Conservation (phyloP, 2,888 invertebrate genomes). For the Cordilura impudica region DNA sequence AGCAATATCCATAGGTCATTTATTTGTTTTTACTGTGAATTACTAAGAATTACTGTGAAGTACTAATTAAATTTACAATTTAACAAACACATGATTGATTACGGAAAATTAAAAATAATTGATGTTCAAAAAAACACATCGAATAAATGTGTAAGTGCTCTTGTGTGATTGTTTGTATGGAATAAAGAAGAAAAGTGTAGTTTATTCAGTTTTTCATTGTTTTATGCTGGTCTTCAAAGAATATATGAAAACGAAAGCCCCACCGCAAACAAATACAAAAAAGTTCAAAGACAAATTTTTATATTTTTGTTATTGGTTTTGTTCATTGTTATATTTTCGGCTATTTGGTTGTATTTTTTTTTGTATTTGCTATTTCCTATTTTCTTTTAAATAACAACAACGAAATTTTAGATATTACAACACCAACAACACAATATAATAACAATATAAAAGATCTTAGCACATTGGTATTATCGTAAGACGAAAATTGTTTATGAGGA, state of each 20-base stretch:
- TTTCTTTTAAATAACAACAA: not conserved
- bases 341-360: not conserved
- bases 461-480: conserved; percentile 7
- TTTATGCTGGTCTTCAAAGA: not conserved
- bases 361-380: not conserved
- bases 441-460: conserved; percentile 1
- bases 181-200: not conserved
- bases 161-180: not conserved
- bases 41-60: too few relatives aligned
- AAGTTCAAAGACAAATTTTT: not conserved
- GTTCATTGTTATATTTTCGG: not conserved
- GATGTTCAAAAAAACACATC: not conserved
- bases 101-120: not conserved
- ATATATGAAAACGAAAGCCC: not conserved
- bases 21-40: not conserved
- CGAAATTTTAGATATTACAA: not conserved
- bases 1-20: not conserved
- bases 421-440: conserved; percentile 1
- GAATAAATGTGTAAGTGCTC: not conserved
- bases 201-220: not conserved
- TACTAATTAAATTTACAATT: too few relatives aligned
- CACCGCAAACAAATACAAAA: not conserved
- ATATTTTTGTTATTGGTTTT: not conserved
- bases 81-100: conserved; percentile 34
- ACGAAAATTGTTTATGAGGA: conserved; percentile 47